Evolutionary conservation across 2,113 vertebrate species (phyloP), one percentile per base, ranked within the genome.

Genomic region (Callipepla squamata): DNA sequence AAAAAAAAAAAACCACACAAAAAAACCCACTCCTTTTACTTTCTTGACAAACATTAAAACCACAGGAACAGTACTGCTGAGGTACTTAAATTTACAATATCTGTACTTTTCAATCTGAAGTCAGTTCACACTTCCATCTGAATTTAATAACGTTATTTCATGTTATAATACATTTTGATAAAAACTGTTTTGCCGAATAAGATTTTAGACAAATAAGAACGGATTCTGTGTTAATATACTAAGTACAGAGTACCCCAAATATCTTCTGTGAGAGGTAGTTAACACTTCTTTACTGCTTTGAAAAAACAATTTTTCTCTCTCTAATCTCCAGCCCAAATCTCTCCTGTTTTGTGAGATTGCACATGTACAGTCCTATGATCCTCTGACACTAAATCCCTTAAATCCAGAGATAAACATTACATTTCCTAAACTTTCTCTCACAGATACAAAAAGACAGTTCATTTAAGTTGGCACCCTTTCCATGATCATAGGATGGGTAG

Each of bases 391-490:
- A 58, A 58, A 80, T 36, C 13, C 20, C 58, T 61, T 66, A 75
- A 66, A 72, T 32, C 30, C n/a, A 67, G 25, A 23, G 25, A 53
- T 12, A 40, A 25, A 40, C 5, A 23, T 38, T 34, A 47, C 22
- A 67, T 8, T 26, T 5, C n/a, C 30, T 44, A 67, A 83, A 42
- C 15, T 48, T 36, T 20, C 13, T 4, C 50, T 57, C 34, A 34
- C 34, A 76, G 38, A 3, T 1, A 5, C 50, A 28, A 76, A 57
- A 59, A 63, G 9, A 21, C 13, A 45, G 4, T 51, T 62, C 45
- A 4, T 17, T 74, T 23, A 16, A 4, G 1, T 42, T 47, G 2
- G 0, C 67, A 7, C 11, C 4, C 26, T 38, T 72, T 55, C 58
- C 6, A 1, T 28, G 20, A 63, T 22, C n/a, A 73, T 28, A 68